These are phyloP conservation scores for Formica selysi DNA, from an alignment of 1,140 invertebrate species.

Conservation along the genomic window DNA sequence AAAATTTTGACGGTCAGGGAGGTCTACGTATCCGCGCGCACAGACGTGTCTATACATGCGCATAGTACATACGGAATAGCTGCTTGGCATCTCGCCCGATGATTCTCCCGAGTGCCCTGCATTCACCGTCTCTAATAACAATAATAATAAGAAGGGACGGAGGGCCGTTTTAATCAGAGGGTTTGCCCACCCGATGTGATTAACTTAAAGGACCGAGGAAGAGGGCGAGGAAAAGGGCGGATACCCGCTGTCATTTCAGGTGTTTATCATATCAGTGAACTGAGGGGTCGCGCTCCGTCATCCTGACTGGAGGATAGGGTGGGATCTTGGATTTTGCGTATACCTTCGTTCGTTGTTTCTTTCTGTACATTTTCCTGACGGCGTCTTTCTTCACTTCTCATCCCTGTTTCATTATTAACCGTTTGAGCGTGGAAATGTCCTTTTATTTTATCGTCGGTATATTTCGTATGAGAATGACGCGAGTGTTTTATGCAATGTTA, in stretches of 20 bases:
- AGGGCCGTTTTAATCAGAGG: conserved; percentile 79
- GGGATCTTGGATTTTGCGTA: conserved; percentile 71
- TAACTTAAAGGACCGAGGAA: conserved; percentile 73
- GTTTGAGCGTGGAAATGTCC: conserved; percentile 59
- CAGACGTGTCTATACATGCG: background rate
- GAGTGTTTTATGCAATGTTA: conserved; percentile 57
- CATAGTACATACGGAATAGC: conserved; percentile 3
- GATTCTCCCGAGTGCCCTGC: conserved; percentile 67
- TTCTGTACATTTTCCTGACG: background rate
- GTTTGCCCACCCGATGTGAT: conserved; percentile 77
- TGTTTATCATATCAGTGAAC: conserved; percentile 78
- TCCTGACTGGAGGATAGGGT: conserved; percentile 45
- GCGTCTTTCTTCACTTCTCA: background rate
- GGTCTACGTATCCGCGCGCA: background rate
- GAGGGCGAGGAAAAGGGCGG: conserved; percentile 41
- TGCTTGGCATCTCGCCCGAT: conserved; percentile 45
- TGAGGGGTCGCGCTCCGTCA: conserved; percentile 65
- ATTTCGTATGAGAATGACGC: conserved; percentile 31
- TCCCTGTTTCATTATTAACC: conserved; percentile 57
- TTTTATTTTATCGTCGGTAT: conserved; percentile 46
- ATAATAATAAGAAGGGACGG: conserved; percentile 77
- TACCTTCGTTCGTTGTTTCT: conserved; percentile 12
- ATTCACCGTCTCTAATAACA: conserved; percentile 76
- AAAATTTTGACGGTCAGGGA: conserved; percentile 72
- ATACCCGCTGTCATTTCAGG: conserved; percentile 76